Base-by-base conservation (phyloP, 2,888 invertebrate genomes). In the Brachynemurus nebulosus region DNA sequence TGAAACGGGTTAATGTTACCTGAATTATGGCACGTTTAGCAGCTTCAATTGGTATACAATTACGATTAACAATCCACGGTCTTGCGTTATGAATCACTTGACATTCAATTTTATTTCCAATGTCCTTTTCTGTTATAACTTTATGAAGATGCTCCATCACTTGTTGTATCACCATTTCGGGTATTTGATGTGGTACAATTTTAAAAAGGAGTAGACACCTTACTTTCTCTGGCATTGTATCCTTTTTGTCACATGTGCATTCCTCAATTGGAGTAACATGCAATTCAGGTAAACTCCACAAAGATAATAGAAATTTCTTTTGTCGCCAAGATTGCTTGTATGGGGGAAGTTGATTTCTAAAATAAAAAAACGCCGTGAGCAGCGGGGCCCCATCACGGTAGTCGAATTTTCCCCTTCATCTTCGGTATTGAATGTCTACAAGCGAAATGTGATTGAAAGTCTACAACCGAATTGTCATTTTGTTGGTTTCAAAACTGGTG, bases 41-140 rank as follows among this genome's bases (percentile, higher is more conserved):
- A 20, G 68, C 67, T 51, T 59, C 55, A 46, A 64, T 67, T 50
- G 59, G 60, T 40, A 59, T 55, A 33, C 60, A 57, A 14, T 54
- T 50, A 38, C 59, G 57, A 53, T 66, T 57, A 50, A 66, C 66
- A 6, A 59, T 48, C 68, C 68, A 69, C 1, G 67, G 64, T 45
- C 63, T 53, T 12, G 57, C 57, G 1, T 56, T 52, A 21, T 53
- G 53, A 3, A 57, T 35, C 34, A 58, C 40, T 27, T 62, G 57
- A 12, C 57, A 54, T 4, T 54, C 54, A 0, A 65, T 59, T 25
- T 55, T 57, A 45, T 59, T 62, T 38, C 57, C 53, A 23, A 63
- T 59, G n/a, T 57, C 54, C 6, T 60, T 47, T 17, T 60, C 51
- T 39, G 59, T 56, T 3, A 54, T 54, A 6, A 54, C 47, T 16